phyloP scores from a whole-genome alignment of 2,888 invertebrate genomes.

The Oeneis ivallda region DNA sequence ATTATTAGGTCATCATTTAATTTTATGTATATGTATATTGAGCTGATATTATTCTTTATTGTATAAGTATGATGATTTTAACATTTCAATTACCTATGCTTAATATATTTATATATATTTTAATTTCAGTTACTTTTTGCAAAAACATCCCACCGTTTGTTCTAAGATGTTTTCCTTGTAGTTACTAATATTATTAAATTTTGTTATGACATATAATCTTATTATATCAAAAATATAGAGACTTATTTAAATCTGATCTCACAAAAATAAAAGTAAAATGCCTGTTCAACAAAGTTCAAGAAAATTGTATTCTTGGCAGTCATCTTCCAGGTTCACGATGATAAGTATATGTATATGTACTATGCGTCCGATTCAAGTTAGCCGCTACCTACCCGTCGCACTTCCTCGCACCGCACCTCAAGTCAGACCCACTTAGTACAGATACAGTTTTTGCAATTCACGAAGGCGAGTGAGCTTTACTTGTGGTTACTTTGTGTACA shows the following conservation, averaged over 20 bases:
- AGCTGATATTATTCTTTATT: neutral
- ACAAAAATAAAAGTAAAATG: neutral
- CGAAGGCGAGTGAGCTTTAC: too few species aligned
- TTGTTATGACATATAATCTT: neutral
- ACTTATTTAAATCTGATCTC: slow-evolving; percentile 33
- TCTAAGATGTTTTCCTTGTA: slow-evolving; percentile 29
- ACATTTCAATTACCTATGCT: neutral
- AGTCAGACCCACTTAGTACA: too few species aligned
- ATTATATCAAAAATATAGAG: slow-evolving; percentile 15
- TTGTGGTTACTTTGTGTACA: too few species aligned
- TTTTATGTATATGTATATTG: slow-evolving; percentile 17
- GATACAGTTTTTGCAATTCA: too few species aligned
- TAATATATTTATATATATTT: neutral
- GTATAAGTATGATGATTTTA: neutral
- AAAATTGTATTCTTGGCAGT: neutral
- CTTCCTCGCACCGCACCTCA: too few species aligned
- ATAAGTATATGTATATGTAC: too few species aligned
- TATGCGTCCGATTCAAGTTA: too few species aligned
- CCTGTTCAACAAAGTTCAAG: neutral
- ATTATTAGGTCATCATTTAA: neutral
- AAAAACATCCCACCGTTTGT: slow-evolving; percentile 35
- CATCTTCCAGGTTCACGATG: neutral
- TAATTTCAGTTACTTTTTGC: neutral
- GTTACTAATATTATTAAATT: slow-evolving; percentile 3
- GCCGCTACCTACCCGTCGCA: too few species aligned